A percentile compares a stretch with the other conserved stretches of the same genome.
Evolutionary conservation across 1,140 invertebrate species (phyloP).

Genomic region (Drosophila paulistorum): DNA sequence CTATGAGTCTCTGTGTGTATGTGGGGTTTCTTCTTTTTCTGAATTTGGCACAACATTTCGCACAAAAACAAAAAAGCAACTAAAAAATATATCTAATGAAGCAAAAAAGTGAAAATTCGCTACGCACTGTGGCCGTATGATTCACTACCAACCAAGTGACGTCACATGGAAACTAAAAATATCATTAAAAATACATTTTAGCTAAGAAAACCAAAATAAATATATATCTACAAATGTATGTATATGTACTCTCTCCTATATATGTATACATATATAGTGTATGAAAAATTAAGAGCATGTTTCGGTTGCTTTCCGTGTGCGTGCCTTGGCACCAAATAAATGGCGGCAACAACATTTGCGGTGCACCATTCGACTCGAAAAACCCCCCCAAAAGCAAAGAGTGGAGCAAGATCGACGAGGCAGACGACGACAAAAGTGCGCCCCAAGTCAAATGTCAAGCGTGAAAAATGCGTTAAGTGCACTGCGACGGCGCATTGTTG

Average conservation of each 20-base stretch:
- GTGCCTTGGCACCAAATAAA: constrained; percentile 33
- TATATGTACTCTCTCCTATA: not conserved
- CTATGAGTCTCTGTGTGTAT: constrained; percentile 9
- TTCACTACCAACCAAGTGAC: constrained; percentile 63
- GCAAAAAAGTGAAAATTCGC: constrained; percentile 47
- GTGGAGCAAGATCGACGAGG: constrained; percentile 30
- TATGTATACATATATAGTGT: not conserved
- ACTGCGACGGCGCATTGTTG: constrained; percentile 70
- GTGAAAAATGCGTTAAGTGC: constrained; percentile 82
- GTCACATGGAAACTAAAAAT: constrained; percentile 76
- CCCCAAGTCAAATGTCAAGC: constrained; percentile 81
- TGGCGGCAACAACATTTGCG: constrained; percentile 45
- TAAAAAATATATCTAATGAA: constrained; percentile 33
- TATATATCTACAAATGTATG: constrained; percentile 21
- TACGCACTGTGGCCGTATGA: constrained; percentile 38
- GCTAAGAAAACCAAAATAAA: constrained; percentile 50
- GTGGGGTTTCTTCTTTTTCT: constrained; percentile 29
- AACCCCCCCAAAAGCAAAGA: not conserved
- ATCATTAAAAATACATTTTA: constrained; percentile 68
- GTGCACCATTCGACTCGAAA: constrained; percentile 21
- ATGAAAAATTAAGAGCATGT: constrained; percentile 64
- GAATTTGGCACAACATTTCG: constrained; percentile 72
- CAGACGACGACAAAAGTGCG: constrained; percentile 69
- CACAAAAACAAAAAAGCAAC: constrained; percentile 34
- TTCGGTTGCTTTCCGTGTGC: constrained; percentile 18